A percentile compares a stretch with the other conserved stretches of the same genome.
Evolutionary conservation across 2,888 invertebrate species (phyloP).

Genomic region (Troglohyphantes excavatus): DNA sequence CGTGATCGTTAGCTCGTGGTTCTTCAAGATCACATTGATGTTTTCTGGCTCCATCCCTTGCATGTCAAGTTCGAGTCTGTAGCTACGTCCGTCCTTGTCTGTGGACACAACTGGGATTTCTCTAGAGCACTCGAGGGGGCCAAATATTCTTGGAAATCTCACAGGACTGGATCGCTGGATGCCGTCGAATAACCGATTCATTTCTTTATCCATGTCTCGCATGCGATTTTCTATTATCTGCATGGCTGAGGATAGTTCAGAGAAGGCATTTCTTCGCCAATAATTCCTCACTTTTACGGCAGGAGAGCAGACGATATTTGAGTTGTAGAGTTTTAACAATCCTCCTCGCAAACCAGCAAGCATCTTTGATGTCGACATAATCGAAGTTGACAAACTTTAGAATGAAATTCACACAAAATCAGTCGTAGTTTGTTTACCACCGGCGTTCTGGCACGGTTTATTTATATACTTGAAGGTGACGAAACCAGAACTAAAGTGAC

Average conservation of each 20-base stretch:
- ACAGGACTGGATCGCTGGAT: slow-evolving; percentile 58
- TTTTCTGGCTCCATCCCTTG: slow-evolving; percentile 78
- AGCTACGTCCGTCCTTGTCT: slow-evolving; percentile 56
- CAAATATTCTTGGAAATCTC: slow-evolving; percentile 27
- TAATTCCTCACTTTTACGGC: background rate
- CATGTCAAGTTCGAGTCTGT: slow-evolving; percentile 74
- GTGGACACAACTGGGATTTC: slow-evolving; percentile 57
- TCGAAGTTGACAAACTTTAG: background rate
- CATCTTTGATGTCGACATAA: background rate
- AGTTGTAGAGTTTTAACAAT: background rate
- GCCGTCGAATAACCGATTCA: slow-evolving; percentile 51
- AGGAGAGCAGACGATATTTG: background rate
- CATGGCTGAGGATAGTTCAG: slow-evolving; percentile 66
- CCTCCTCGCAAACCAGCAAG: slow-evolving; percentile 7
- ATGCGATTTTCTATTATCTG: slow-evolving; percentile 55
- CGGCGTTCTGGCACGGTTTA: background rate
- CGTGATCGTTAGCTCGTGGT: slow-evolving; percentile 70
- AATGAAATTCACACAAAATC: background rate
- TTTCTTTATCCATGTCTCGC: slow-evolving; percentile 69
- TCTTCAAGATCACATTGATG: slow-evolving; percentile 74
- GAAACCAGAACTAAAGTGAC: slow-evolving; percentile 60
- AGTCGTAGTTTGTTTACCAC: background rate
- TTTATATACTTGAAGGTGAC: slow-evolving; percentile 55
- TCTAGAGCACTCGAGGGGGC: slow-evolving; percentile 18
- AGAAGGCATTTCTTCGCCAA: slow-evolving; percentile 56